Conservation (phyloP, 2,797 vertebrate genomes). For the Todus mexicanus region DNA sequence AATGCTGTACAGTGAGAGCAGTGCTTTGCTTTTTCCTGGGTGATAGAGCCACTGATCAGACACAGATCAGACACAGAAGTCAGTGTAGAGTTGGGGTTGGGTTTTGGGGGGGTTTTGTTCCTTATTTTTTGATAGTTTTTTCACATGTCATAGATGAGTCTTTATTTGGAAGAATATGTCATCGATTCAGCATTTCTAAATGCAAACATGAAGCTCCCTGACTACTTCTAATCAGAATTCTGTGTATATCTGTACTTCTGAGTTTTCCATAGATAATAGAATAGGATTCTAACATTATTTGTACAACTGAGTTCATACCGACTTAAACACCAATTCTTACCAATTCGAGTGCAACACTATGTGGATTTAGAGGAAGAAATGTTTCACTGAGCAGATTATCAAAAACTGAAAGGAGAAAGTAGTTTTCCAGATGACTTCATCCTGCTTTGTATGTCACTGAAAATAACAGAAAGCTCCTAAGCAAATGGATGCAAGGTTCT, state of each 20-base stretch:
- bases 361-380: neutral
- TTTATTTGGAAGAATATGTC: neutral
- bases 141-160: neutral
- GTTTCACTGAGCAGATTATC: neutral
- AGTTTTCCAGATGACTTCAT: slow-evolving; percentile 11
- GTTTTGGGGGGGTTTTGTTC: neutral
- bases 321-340: neutral
- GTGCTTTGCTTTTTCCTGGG: neutral
- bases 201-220: neutral
- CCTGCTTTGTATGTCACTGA: neutral
- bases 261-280: neutral
- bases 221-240: neutral
- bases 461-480: neutral
- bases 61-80: neutral
- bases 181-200: neutral
- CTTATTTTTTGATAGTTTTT: neutral
- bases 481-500: neutral
- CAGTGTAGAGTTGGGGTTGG: accelerated
- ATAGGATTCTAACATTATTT: neutral
- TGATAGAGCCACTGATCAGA: neutral
- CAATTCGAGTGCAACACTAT: neutral
- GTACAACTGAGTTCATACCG: neutral
- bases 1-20: neutral
- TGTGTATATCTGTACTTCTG: neutral
- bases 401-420: neutral